A percentile compares a stretch with the other conserved stretches of the same genome.
These are phyloP conservation scores for Smittia sp. DNA, from an alignment of 2,888 invertebrate species.

Conservation along the genomic window DNA sequence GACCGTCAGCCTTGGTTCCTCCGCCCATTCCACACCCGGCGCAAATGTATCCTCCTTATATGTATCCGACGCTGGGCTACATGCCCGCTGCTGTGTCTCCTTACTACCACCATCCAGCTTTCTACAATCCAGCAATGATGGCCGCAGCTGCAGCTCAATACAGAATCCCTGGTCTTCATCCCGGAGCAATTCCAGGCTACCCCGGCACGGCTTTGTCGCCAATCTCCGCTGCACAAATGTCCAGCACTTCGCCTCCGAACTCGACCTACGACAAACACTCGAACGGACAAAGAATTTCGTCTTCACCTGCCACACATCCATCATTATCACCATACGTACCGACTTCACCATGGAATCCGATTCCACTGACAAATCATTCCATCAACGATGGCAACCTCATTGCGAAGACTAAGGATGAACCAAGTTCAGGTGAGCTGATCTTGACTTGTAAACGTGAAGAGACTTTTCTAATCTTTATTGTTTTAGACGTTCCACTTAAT, in stretches of 20 bases:
- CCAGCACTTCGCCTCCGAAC: neutral
- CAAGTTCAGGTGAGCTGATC: slow-evolving; percentile 51
- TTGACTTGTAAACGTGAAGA: slow-evolving; percentile 11
- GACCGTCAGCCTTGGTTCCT: slow-evolving; percentile 43
- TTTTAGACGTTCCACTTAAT: slow-evolving; percentile 82
- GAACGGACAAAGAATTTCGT: slow-evolving; percentile 49
- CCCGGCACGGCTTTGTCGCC: slow-evolving; percentile 16
- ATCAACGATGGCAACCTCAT: slow-evolving; percentile 39
- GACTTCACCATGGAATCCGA: slow-evolving; percentile 48
- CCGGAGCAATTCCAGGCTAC: slow-evolving; percentile 7
- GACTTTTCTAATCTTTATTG: slow-evolving; percentile 32
- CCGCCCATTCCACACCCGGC: slow-evolving; percentile 42
- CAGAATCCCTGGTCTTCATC: slow-evolving; percentile 33
- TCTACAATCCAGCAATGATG: slow-evolving; percentile 50
- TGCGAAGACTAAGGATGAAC: slow-evolving; percentile 51
- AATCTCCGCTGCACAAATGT: neutral
- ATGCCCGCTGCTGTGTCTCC: slow-evolving; percentile 21
- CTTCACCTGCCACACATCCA: slow-evolving; percentile 50
- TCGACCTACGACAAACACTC: slow-evolving; percentile 46
- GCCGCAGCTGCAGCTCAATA: slow-evolving; percentile 40
- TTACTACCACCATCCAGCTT: slow-evolving; percentile 47
- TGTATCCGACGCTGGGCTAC: slow-evolving; percentile 29
- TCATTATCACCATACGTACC: slow-evolving; percentile 51
- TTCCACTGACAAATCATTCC: slow-evolving; percentile 39
- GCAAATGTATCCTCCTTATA: slow-evolving; percentile 37